Conservation (phyloP, 2,888 invertebrate genomes). For the Nebria salina region DNA sequence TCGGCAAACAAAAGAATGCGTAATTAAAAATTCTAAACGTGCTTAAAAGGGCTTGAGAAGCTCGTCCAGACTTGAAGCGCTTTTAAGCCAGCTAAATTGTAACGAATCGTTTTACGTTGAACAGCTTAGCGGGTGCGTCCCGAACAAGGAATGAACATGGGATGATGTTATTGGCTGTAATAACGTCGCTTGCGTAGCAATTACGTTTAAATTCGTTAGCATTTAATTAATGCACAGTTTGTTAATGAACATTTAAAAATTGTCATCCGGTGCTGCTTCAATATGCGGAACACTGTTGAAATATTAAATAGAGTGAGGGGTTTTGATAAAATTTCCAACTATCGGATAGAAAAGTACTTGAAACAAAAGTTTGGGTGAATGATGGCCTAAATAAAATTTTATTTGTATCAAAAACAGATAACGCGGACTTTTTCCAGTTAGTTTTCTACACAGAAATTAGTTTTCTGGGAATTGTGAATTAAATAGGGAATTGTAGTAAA, state of each 20-base stretch:
- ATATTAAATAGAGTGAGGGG: neutral
- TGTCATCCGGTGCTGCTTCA: neutral
- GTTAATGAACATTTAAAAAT: slow-evolving; percentile 42
- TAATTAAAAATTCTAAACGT: too few species aligned
- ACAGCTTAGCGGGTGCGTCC: neutral
- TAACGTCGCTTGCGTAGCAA: neutral
- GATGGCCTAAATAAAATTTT: neutral
- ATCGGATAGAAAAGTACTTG: too few species aligned
- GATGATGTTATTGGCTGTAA: neutral
- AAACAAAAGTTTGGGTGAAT: too few species aligned
- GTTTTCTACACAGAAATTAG: neutral
- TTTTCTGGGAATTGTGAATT: neutral
- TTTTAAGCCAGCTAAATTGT: too few species aligned
- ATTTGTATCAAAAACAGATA: neutral
- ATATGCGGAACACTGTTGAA: neutral
- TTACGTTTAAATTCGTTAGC: slow-evolving; percentile 11
- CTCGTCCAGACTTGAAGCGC: too few species aligned
- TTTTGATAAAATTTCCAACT: neutral
- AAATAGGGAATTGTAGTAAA: neutral
- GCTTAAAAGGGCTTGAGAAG: too few species aligned
- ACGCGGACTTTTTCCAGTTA: neutral
- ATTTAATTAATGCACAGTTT: slow-evolving; percentile 33
- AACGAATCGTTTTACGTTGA: too few species aligned
- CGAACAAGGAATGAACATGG: neutral
- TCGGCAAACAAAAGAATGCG: too few species aligned